A percentile compares a stretch with the other conserved stretches of the same genome.
These are phyloP conservation scores for Herpetotheres cachinnans DNA, from an alignment of 2,113 vertebrate species.

Conservation along the genomic window DNA sequence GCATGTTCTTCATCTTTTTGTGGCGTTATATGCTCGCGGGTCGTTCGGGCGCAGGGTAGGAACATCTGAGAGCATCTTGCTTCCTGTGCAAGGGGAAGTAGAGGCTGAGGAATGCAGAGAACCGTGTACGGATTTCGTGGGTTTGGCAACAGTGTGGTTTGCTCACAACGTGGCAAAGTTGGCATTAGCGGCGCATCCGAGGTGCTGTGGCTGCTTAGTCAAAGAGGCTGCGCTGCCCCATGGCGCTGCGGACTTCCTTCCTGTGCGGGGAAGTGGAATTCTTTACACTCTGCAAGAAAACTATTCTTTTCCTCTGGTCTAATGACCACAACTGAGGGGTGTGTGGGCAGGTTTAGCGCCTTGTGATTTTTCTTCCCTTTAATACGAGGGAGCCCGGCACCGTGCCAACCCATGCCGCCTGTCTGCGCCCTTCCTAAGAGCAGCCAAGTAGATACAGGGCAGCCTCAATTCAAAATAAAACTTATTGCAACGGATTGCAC, in stretches of 20 bases:
- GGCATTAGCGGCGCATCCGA: rapidly evolving
- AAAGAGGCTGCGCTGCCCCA: background rate
- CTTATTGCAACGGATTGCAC: background rate
- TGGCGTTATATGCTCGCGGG: background rate
- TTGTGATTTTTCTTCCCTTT: background rate
- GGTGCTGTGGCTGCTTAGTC: background rate
- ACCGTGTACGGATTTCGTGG: rapidly evolving
- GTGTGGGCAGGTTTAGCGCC: background rate
- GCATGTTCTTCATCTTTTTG: rapidly evolving
- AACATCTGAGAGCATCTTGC: rapidly evolving
- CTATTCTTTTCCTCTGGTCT: background rate
- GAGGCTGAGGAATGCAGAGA: background rate
- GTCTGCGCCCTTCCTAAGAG: background rate
- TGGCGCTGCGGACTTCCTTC: rapidly evolving
- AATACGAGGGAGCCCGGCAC: rapidly evolving
- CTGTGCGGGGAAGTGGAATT: background rate
- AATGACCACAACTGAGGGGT: background rate
- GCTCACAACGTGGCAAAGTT: background rate
- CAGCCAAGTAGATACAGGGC: background rate
- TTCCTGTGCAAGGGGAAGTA: background rate
- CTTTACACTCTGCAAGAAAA: background rate
- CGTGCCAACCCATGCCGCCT: rapidly evolving
- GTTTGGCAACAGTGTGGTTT: background rate
- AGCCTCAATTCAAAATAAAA: background rate
- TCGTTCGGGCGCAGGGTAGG: rapidly evolving